phyloP scores from a whole-genome alignment of 2,113 vertebrate species.

The Mormyrus lacerda region DNA sequence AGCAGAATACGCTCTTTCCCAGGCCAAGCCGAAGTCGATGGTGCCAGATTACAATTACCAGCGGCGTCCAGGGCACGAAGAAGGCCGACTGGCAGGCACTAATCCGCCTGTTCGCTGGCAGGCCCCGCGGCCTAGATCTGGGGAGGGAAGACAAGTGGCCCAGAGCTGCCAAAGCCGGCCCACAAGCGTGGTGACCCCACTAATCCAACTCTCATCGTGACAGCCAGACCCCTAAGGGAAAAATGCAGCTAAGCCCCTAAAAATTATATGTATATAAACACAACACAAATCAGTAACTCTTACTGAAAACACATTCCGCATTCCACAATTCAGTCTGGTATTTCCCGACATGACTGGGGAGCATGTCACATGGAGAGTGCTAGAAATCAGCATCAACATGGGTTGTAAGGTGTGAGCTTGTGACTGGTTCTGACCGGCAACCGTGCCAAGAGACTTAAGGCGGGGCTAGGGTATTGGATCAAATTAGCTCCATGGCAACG shows the following conservation, averaged over 20 bases:
- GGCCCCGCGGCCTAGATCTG: neutral
- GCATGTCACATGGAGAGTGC: neutral
- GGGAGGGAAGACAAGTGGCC: neutral
- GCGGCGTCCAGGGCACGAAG: neutral
- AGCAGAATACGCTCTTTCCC: neutral
- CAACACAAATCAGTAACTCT: neutral
- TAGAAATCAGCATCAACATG: neutral
- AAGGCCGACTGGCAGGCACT: neutral
- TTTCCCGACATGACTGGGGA: neutral
- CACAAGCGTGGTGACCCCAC: neutral
- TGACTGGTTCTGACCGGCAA: neutral
- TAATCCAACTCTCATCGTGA: neutral
- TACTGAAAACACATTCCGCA: neutral
- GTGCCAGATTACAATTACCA: neutral
- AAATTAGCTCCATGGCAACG: slow-evolving; percentile 15
- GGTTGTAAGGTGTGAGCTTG: neutral
- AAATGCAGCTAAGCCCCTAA: neutral
- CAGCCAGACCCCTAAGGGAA: neutral
- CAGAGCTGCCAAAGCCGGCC: neutral
- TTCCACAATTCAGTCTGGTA: neutral
- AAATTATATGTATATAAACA: neutral
- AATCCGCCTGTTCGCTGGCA: neutral
- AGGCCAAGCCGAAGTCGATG: neutral
- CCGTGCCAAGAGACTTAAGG: neutral
- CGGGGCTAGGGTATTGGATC: neutral